A percentile compares a stretch with the other conserved stretches of the same genome.
These are phyloP conservation scores for Synergus umbraculus DNA, from an alignment of 2,888 invertebrate genomes.

Conservation along the genomic window DNA sequence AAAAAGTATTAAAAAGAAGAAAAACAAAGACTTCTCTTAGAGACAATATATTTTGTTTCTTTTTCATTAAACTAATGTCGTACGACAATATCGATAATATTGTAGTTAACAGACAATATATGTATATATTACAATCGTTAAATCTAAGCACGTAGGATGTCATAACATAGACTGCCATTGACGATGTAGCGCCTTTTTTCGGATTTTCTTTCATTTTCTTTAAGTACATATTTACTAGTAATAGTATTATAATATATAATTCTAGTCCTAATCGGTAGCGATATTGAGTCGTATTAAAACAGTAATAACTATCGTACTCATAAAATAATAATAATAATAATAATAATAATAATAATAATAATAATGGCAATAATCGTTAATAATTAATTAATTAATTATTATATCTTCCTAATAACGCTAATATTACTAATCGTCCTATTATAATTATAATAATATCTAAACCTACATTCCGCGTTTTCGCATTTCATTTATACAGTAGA, in stretches of 20 bases:
- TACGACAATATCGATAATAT: constrained; percentile 69
- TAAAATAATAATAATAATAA: constrained; percentile 64
- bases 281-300: constrained; percentile 64
- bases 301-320: constrained; percentile 67
- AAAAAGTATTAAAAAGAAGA: not conserved
- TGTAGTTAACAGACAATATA: constrained; percentile 74
- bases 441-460: constrained; percentile 60
- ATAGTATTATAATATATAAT: constrained; percentile 63
- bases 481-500: constrained; percentile 40
- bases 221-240: constrained; percentile 70
- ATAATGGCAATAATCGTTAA: constrained; percentile 51
- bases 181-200: constrained; percentile 44
- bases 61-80: constrained; percentile 67
- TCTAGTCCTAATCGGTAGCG: constrained; percentile 60
- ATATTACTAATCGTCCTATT: constrained; percentile 54
- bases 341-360: constrained; percentile 55
- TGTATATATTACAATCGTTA: constrained; percentile 69
- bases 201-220: constrained; percentile 53
- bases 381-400: constrained; percentile 38
- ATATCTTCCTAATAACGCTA: constrained; percentile 43
- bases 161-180: constrained; percentile 44
- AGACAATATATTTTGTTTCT: constrained; percentile 71
- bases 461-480: constrained; percentile 41
- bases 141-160: constrained; percentile 63
- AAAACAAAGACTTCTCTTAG: constrained; percentile 60